phyloP scores from a whole-genome alignment of 2,797 vertebrate species.

The Meda fulgida region DNA sequence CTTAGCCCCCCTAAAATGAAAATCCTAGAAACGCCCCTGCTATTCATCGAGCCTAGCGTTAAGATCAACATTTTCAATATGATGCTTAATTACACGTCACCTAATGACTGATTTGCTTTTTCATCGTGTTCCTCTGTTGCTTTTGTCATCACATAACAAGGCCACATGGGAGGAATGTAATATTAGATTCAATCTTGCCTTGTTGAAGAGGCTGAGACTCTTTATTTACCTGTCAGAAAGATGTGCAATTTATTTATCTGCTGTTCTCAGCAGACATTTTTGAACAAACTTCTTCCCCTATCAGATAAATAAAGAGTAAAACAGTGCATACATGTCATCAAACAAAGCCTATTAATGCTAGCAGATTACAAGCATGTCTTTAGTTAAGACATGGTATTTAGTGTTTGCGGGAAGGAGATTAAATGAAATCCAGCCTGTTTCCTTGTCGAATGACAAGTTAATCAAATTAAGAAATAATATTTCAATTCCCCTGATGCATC shows the following conservation, averaged over 20 bases:
- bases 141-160: not conserved
- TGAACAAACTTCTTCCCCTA: conserved; percentile 3
- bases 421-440: conserved; percentile 13
- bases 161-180: not conserved
- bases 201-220: not conserved
- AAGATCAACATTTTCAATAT: conserved; percentile 15
- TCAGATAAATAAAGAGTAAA: conserved; percentile 36
- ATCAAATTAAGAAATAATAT: conserved; percentile 32
- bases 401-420: conserved; percentile 25
- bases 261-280: not conserved
- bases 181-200: conserved; percentile 1
- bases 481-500: conserved; percentile 27
- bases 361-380: conserved; percentile 37
- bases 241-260: conserved; percentile 5
- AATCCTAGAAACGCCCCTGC: too few species aligned
- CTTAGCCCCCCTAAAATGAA: too few species aligned
- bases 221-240: conserved; percentile 19
- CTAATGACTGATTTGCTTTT: conserved; percentile 17
- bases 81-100: not conserved
- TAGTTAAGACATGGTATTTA: conserved; percentile 48
- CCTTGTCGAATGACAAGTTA: conserved; percentile 27
- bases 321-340: conserved; percentile 35
- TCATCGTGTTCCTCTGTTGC: not conserved
- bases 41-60: not conserved
- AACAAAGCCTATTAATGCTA: conserved; percentile 41